phyloP scores from a whole-genome alignment of 2,797 vertebrate genomes.

The Coregonus sp. region DNA sequence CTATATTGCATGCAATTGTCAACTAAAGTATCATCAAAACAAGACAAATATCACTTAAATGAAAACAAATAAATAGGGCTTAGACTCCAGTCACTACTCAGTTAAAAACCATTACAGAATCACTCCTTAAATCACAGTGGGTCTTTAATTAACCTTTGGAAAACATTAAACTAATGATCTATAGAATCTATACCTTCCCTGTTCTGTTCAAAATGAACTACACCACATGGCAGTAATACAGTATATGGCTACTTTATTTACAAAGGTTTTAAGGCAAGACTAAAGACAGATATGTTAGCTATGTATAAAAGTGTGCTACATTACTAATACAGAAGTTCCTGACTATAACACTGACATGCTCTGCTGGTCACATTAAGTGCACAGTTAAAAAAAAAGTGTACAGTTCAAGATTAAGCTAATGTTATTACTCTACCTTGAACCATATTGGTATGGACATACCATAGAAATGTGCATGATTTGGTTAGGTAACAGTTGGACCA shows the following conservation, averaged over 20 bases:
- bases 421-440: not conserved
- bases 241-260: slow-evolving; percentile 56
- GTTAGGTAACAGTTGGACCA: too few species aligned
- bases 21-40: slow-evolving; percentile 11
- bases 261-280: slow-evolving; percentile 72
- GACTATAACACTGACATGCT: slow-evolving; percentile 30
- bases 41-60: slow-evolving; percentile 36
- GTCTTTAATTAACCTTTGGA: slow-evolving; percentile 38
- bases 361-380: slow-evolving; percentile 32
- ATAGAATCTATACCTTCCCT: slow-evolving; percentile 47
- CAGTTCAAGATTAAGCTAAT: not conserved
- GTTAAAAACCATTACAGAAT: slow-evolving; percentile 16
- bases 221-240: slow-evolving; percentile 44
- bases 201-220: slow-evolving; percentile 61
- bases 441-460: not conserved
- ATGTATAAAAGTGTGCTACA: slow-evolving; percentile 62
- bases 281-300: slow-evolving; percentile 41
- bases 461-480: too few species aligned
- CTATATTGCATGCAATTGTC: slow-evolving; percentile 45
- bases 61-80: slow-evolving; percentile 27
- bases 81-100: slow-evolving; percentile 17
- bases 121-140: slow-evolving; percentile 8
- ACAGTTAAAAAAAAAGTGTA: not conserved
- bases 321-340: slow-evolving; percentile 26
- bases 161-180: slow-evolving; percentile 53